Conservation (phyloP, 1,140 invertebrate genomes). For the Heterodera schachtii region DNA sequence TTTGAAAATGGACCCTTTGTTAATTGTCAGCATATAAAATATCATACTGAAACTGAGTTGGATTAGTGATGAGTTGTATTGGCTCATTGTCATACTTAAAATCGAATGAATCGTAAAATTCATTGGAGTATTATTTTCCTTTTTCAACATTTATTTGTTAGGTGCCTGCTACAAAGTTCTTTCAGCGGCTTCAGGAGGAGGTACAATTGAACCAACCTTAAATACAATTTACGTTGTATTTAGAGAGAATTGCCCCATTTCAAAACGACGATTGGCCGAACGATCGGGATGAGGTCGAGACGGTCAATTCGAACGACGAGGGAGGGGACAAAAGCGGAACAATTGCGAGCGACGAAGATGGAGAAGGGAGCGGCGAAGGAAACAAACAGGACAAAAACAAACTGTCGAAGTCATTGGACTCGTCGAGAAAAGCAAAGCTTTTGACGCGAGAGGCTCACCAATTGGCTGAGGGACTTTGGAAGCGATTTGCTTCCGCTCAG, state of each 20-base stretch:
- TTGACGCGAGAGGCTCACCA: neutral
- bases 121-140: too few species aligned
- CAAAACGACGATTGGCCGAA: neutral
- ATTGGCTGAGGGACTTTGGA: neutral
- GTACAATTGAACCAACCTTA: neutral
- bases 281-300: neutral
- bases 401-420: neutral
- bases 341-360: neutral
- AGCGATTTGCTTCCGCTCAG: neutral
- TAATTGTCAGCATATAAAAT: too few species aligned
- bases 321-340: neutral
- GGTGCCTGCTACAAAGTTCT: conserved; percentile 8
- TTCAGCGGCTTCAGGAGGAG: neutral
- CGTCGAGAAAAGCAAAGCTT: neutral
- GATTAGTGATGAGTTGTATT: too few species aligned
- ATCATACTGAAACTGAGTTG: too few species aligned
- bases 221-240: neutral
- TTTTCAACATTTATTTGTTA: neutral
- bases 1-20: too few species aligned
- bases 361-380: too few species aligned
- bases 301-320: neutral
- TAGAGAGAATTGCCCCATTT: neutral
- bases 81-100: too few species aligned
- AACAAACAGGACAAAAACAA: neutral
- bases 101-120: too few species aligned